Evolutionary conservation across 2,113 vertebrate genomes (phyloP), one percentile per base, ranked within the genome.

Genomic region (Lates calcarifer): DNA sequence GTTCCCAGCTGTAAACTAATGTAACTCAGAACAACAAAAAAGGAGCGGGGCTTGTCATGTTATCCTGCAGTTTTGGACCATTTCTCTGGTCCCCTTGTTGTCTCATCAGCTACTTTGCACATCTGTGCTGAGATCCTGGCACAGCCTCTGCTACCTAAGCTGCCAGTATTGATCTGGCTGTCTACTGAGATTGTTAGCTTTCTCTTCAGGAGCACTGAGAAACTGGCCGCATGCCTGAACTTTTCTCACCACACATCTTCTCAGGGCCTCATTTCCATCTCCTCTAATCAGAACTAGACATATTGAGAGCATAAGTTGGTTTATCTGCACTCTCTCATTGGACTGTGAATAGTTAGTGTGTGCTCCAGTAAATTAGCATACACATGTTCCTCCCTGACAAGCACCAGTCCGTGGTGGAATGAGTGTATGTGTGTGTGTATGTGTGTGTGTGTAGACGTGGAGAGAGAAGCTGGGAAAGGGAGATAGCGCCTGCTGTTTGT

Each of bases 401-500:
- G 79, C 86, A 82, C 45, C 82, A 58, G 47, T 87, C 78, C 53
- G 15, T 83, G 82, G 58, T 83, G 81, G 77, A 78, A 63, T 56
- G 83, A 67, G 53, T 51, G 60, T 24, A 58, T 71, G 84, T 53
- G 43, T 61, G 61, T 35, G 45, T 62, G 55, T 31, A 29, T 24
- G 47, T 33, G 20, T 37, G 47, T 43, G 51, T 65, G 63, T 28
- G 37, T 53, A 51, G 60, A 77, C 69, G 58, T 70, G 5, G 29
- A 24, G 75, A 77, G 55, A 45, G 70, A 49, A 68, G 84, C 87
- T 91, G 87, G 73, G 56, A 79, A 75, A 47, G 58, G 15, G 41
- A 85, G 92, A 94, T 93, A 93, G 83, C 0, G n/a, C 70, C 53
- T 63, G 74, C 63, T 90, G 86, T 92, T 90, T 90, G 90, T 90